A percentile compares a stretch with the other conserved stretches of the same genome.
These are phyloP conservation scores for Trididemnum nubilum DNA, from an alignment of 23 tunicate genomes.

Conservation along the genomic window DNA sequence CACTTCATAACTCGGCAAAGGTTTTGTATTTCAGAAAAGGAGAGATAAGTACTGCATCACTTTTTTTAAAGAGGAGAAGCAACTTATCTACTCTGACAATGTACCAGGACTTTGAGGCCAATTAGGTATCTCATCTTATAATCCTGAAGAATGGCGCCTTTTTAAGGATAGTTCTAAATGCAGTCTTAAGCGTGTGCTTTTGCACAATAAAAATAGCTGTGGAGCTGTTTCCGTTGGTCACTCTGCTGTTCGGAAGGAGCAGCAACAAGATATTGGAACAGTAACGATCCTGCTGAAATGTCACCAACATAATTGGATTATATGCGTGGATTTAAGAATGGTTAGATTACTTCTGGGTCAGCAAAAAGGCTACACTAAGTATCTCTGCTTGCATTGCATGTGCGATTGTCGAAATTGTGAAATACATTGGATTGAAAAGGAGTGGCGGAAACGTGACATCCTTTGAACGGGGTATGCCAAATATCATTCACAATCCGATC, in stretches of 20 bases:
- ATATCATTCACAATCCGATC: background rate
- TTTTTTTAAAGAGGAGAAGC: conserved; percentile 1
- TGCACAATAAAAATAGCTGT: conserved; percentile 31
- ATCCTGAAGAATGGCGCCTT: conserved; percentile 21
- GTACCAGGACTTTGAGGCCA: conserved; percentile 3
- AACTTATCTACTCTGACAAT: no score
- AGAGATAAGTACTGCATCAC: background rate
- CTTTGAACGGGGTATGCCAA: conserved; percentile 13
- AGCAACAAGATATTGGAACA: conserved; percentile 27
- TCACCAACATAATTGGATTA: conserved; percentile 28
- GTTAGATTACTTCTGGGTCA: conserved; percentile 31
- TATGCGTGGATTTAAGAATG: conserved; percentile 29
- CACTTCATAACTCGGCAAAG: conserved; percentile 4
- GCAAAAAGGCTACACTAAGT: conserved; percentile 28
- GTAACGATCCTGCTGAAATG: conserved; percentile 14
- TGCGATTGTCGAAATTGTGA: conserved; percentile 25
- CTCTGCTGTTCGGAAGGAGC: conserved; percentile 23
- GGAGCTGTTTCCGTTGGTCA: conserved; percentile 40
- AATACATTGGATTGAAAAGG: conserved; percentile 19
- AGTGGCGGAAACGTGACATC: conserved; percentile 29
- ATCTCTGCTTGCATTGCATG: conserved; percentile 9
- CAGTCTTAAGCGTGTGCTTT: conserved; percentile 33
- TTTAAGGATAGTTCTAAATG: conserved; percentile 25
- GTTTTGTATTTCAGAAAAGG: conserved; percentile 7
- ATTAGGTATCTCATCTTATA: conserved; percentile 16